phyloP scores from a whole-genome alignment of 2,888 invertebrate species.

The Hyposoter didymator region DNA sequence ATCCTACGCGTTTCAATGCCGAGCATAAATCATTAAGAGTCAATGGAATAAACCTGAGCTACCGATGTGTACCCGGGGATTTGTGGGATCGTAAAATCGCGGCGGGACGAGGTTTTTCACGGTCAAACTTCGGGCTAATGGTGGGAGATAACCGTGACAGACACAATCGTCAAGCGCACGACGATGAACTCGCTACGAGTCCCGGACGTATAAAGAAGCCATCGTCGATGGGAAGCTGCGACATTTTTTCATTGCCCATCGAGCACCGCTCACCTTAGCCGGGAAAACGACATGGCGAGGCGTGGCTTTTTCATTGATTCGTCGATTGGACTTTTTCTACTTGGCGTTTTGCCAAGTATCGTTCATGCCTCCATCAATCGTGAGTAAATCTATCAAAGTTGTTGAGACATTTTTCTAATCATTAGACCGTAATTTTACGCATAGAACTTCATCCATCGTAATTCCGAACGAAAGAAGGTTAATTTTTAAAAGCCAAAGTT shows the following conservation, averaged over 20 bases:
- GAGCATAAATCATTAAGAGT: constrained; percentile 38
- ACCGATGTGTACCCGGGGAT: neutral
- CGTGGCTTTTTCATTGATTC: constrained; percentile 36
- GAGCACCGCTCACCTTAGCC: constrained; percentile 71
- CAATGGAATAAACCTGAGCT: constrained; percentile 22
- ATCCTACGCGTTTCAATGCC: constrained; percentile 48
- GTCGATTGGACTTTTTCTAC: constrained; percentile 56
- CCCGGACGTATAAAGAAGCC: constrained; percentile 79
- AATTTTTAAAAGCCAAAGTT: neutral
- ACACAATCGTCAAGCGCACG: constrained; percentile 13
- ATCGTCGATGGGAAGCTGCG: constrained; percentile 70
- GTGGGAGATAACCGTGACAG: constrained; percentile 52
- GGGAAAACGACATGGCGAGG: constrained; percentile 61
- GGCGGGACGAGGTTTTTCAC: constrained; percentile 53
- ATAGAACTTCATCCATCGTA: no score
- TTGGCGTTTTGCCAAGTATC: constrained; percentile 45
- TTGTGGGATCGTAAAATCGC: constrained; percentile 26
- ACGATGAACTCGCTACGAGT: constrained; percentile 40
- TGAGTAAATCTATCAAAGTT: constrained; percentile 73
- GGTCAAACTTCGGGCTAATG: constrained; percentile 53
- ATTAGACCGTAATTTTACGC: neutral
- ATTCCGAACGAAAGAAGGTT: neutral
- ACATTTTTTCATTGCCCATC: constrained; percentile 78
- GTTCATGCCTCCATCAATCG: constrained; percentile 76
- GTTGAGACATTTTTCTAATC: neutral